Evolutionary conservation across 2,113 vertebrate species (phyloP), one percentile per base, ranked within the genome.

Genomic region (Rhinolophus sinicus): DNA sequence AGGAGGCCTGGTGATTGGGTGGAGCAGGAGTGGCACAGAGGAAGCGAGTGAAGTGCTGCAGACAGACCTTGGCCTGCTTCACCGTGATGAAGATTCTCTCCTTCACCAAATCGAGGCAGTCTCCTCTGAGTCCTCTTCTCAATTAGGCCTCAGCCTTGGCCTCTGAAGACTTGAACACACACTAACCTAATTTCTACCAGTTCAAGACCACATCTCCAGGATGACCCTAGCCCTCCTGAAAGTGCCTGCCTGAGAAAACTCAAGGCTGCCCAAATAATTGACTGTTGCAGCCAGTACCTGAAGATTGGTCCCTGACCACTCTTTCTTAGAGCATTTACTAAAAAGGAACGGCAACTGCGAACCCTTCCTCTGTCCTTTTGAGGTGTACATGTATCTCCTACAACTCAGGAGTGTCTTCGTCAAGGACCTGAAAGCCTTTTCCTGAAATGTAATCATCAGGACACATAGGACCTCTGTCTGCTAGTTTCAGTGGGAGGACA

Each of bases 171-270:
- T 81, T 22, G 13, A 40, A 50, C 26, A 58, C 15, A 78, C 16
- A 67, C 9, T 18, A 50, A 76, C n/a, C 26, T 2, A 10, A 19
- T 50, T 88, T 73, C 83, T 35, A 22, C 12, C 12, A 73, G 56
- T 22, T 94, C 56, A 62, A 62, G 80, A 26, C 26, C 54, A 26
- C 35, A 15, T 16, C 64, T 22, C 10, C 11, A 60, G 62, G 16
- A 40, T 30, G 24, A 44, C 9, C 12, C n/a, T 33, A 0, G 0
- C 50, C 30, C 1, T 50, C 9, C 35, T 65, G 18, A 11, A 47
- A 50, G 28, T 6, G 18, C 14, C 33, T 72, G 47, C 18, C 15
- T 18, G 30, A 73, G 62, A 70, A 88, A 83, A 21, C 15, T 56
- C 65, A 38, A 69, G 54, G 33, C 35, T 44, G 5, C 33, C 33